Percentiles rank a stretch among this genome's conserved stretches.
Conservation (phyloP, 2,113 vertebrate species). For the Chiloscyllium plagiosum region DNA sequence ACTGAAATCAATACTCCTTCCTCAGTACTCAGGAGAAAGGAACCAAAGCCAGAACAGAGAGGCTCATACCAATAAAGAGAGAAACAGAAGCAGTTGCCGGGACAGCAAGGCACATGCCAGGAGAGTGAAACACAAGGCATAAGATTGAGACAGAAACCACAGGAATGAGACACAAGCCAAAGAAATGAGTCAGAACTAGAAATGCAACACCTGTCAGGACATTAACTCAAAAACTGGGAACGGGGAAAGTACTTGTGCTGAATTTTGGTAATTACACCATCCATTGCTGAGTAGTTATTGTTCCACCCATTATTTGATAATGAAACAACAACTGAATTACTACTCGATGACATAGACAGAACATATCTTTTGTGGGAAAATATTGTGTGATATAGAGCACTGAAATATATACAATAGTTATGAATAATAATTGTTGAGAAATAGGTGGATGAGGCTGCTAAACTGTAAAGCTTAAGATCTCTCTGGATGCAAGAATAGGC, state of each 20-base stretch:
- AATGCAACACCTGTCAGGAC: not conserved
- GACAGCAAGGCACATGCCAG: not conserved
- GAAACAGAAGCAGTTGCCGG: not conserved
- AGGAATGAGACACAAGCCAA: slow-evolving; percentile 6
- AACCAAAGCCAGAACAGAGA: not conserved
- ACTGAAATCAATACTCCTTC: not conserved
- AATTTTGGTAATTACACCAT: not conserved
- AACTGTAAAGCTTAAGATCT: not conserved
- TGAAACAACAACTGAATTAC: slow-evolving; percentile 9
- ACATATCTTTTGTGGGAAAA: not conserved
- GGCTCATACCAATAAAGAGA: not conserved
- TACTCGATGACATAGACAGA: not conserved
- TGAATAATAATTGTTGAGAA: not conserved
- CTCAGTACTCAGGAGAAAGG: not conserved
- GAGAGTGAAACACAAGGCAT: not conserved
- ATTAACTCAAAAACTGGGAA: not conserved
- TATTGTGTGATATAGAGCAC: not conserved
- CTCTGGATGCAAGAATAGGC: not conserved
- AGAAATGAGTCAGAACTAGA: not conserved
- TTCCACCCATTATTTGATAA: not conserved
- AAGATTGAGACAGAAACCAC: slow-evolving; percentile 25
- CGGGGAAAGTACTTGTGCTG: not conserved
- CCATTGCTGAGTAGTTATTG: not conserved
- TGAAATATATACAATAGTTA: not conserved
- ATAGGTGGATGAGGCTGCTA: not conserved